Evolutionary conservation across 1,140 invertebrate genomes (phyloP), one percentile per base, ranked within the genome.

Genomic region (Diachasma alloeum): DNA sequence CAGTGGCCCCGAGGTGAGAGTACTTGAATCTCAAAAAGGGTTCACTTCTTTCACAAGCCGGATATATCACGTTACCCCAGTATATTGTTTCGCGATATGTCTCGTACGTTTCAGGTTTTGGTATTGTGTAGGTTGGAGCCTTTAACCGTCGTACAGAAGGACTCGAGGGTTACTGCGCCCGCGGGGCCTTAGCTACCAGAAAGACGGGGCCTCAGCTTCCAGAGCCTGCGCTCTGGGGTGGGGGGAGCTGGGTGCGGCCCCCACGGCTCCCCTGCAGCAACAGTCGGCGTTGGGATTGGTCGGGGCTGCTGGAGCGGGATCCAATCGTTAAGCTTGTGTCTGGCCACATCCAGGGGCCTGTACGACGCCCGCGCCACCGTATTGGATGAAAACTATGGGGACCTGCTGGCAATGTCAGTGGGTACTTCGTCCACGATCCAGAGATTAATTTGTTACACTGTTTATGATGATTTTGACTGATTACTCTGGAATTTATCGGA

Each of bases 141-240:
- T 86, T 83, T 79, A 87, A 87, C 86, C 87, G 87, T 89, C 88
- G 87, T 85, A 85, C 83, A 87, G 85, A 87, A 89, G 85, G 85
- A 89, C 88, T 89, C 83, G 87, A 88, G 87, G 88, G 87, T 89
- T 88, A 89, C 89, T 89, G 88, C 82, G 89, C 89, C 89, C 87
- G 88, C 86, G 83, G 87, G 88, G 88, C 88, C 88, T 88, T 87
- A 85, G 86, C 87, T 88, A 89, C 88, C 85, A 88, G 86, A 86
- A 85, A 88, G 83, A 84, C 83, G 79, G 48, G 78, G 79, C 71
- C 59, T 39, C 59, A 72, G 78, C 48, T 75, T 67, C 44, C 53
- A 75, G 24, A 72, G 59, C 74, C 31, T 48, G 31, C 39, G 11
- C 5, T n/a, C 4, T 15, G 68, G 67, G 39, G 76, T 82, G 82